These are phyloP conservation scores for Neomicropteryx cornuta DNA, from an alignment of 1,140 invertebrate genomes.

Conservation along the genomic window DNA sequence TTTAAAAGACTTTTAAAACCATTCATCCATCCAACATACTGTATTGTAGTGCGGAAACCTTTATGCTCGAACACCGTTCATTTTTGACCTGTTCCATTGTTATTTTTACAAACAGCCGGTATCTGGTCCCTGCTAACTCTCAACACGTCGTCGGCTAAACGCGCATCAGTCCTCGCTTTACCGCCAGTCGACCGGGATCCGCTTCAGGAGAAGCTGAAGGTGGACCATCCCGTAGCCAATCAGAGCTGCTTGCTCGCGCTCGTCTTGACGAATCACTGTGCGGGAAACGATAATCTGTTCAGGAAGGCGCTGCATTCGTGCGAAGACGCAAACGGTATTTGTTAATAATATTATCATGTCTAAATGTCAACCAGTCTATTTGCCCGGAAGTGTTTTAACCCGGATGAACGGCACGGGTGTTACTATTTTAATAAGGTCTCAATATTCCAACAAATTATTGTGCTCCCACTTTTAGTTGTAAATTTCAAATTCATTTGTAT, in stretches of 20 bases:
- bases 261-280: conserved; percentile 85
- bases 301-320: conserved; percentile 76
- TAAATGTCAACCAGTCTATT: no score
- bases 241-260: conserved; percentile 81
- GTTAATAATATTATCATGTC: no score
- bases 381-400: no score
- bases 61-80: no score
- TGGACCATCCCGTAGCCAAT: conserved; percentile 61
- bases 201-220: conserved; percentile 25
- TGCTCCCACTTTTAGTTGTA: no score
- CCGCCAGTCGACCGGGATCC: conserved; percentile 28
- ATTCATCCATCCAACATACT: no score
- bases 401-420: no score
- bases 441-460: no score
- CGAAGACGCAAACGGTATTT: conserved; percentile 55
- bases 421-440: no score
- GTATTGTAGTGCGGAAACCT: not conserved
- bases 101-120: conserved; percentile 48
- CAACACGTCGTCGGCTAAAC: conserved; percentile 15
- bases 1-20: no score
- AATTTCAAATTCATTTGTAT: no score
- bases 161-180: conserved; percentile 18
- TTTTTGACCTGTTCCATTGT: not conserved
- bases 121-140: conserved; percentile 62
- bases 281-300: conserved; percentile 64